Evolutionary conservation across 2,113 vertebrate species (phyloP).

Genomic region (Trogon surrucura): DNA sequence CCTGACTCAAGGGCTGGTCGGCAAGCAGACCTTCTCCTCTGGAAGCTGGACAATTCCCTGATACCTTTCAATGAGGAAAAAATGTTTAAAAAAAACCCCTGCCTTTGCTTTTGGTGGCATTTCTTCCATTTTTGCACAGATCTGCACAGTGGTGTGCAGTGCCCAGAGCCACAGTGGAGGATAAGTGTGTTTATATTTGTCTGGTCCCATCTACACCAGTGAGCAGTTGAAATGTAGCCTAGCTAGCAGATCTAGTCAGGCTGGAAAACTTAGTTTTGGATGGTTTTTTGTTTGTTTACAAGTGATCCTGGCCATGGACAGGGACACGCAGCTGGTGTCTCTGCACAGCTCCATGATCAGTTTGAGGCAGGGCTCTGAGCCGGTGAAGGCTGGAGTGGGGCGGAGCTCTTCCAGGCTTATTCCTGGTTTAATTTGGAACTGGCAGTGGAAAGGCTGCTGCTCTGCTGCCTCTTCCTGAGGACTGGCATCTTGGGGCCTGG

Average conservation of each 20-base stretch:
- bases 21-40: neutral
- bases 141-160: neutral
- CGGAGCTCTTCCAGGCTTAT: neutral
- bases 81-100: neutral
- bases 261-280: neutral
- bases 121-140: neutral
- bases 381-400: neutral
- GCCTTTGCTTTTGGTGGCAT: neutral
- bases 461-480: neutral
- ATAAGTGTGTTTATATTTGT: neutral
- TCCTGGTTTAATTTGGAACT: neutral
- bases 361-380: neutral
- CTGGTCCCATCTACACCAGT: neutral
- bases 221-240: neutral
- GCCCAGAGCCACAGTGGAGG: neutral
- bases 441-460: neutral
- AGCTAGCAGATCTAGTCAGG: neutral
- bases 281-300: neutral
- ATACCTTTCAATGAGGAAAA: neutral
- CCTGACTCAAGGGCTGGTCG: fast-evolving
- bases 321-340: constrained; percentile 7
- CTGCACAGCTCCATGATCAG: neutral
- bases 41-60: neutral
- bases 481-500: neutral
- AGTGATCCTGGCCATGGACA: neutral